A percentile compares a stretch with the other conserved stretches of the same genome.
These are phyloP conservation scores for Ellobium chinense DNA, from an alignment of 2,888 invertebrate genomes.

Conservation along the genomic window DNA sequence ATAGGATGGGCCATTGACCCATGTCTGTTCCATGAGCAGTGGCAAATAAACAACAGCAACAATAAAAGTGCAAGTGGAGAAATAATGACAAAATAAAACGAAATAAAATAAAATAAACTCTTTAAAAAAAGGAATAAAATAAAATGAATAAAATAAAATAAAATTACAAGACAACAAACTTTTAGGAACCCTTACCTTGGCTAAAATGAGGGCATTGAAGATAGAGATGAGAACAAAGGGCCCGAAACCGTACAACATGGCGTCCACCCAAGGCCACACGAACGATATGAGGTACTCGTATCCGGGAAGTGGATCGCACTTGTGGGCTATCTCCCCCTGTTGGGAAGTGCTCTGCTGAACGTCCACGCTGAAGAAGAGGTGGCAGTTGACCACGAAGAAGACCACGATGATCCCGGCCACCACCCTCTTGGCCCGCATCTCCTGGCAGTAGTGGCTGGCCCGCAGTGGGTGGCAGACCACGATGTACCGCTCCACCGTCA, in stretches of 20 bases:
- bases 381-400: conserved; percentile 67
- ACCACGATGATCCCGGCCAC: conserved; percentile 60
- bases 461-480: conserved; percentile 74
- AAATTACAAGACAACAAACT: neutral
- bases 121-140: too few relatives aligned
- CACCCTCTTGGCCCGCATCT: conserved; percentile 65
- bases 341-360: conserved; percentile 40
- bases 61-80: too few relatives aligned
- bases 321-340: conserved; percentile 46
- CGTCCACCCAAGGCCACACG: conserved; percentile 76
- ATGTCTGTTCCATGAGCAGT: too few relatives aligned
- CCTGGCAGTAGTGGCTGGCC: conserved; percentile 65
- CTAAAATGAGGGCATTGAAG: conserved; percentile 63
- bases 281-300: conserved; percentile 57
- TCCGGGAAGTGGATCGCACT: conserved; percentile 54
- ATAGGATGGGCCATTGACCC: too few relatives aligned
- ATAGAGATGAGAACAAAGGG: conserved; percentile 70
- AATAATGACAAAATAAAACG: too few relatives aligned
- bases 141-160: too few relatives aligned
- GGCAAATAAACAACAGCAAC: too few relatives aligned
- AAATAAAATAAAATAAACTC: too few relatives aligned
- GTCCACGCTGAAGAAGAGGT: conserved; percentile 72
- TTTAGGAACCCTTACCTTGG: conserved; percentile 58
- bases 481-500: conserved; percentile 75
- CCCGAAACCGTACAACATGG: conserved; percentile 72